Base-by-base conservation (phyloP, 2,797 vertebrate species). In the Macroramphosus scolopax region DNA sequence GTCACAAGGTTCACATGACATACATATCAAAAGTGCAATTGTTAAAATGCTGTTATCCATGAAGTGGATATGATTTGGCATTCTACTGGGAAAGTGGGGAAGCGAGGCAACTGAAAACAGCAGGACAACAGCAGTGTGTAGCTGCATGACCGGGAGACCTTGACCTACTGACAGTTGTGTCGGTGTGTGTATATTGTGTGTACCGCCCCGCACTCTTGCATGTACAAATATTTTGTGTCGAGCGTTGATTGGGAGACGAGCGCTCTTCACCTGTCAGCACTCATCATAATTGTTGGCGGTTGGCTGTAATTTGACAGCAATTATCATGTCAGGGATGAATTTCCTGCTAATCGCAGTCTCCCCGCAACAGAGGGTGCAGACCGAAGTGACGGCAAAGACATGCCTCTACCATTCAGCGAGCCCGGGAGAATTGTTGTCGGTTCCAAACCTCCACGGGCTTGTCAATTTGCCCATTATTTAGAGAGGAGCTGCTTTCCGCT, bases 251-350 rank as follows among this genome's bases (percentile, higher is more conserved):
- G 30, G 42, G 12, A 39, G 29, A 57, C 12, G 25, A 39, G 41
- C 49, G 14, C 62, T 43, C 52, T 65, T 75, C 47, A 80, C 63
- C 76, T 78, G 76, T 83, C 78, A 62, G 53, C 63, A 22, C 66
- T 71, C 57, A 31, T 76, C 61, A 48, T 72, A 68, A 75, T 78
- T 74, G 67, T 77, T 70, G 58, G 62, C 31, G 42, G 48, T 59
- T 41, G 58, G 65, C 71, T 85, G 68, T 84, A 83, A 86, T 88
- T 83, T 81, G 75, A 78, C 77, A 75, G 71, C 72, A 69, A 79
- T 83, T 75, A 81, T 79, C 63, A 46, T 57, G 62, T 57, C 52
- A 55, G 77, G 43, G 62, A 68, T 68, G 62, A 63, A 65, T 63
- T 71, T 52, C 15, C 33, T 2, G 59, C 44, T 78, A 67, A 78